Base-by-base conservation (phyloP, 2,113 vertebrate species). In the Bubo blakistoni region DNA sequence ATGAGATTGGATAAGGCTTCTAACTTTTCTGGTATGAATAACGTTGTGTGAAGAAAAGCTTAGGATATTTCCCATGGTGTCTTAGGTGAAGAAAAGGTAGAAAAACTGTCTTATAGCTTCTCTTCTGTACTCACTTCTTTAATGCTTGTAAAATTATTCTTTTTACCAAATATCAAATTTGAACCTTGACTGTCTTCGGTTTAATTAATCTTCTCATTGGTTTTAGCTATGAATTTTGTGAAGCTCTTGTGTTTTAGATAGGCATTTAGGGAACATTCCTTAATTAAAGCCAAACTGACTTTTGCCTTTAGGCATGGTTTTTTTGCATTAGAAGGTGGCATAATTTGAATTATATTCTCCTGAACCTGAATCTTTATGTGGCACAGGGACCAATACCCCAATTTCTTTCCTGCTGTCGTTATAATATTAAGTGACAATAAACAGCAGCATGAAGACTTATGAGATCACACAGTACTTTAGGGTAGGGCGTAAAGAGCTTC, bases 211-310 rank as follows among this genome's bases (percentile, higher is more conserved):
- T 72, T 91, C 61, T 73, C 51, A 27, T 42, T 90, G 81, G 38
- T 63, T 91, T 81, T 71, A 85, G 70, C 91, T 94, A 95, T 22
- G 74, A 89, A 85, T 91, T 95, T 85, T 90, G 73, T 80, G 92
- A 78, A 67, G 77, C 83, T 93, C 88, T 59, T 88, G 72, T 90
- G 72, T 92, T 94, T 96, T 29, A 65, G 58, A 49, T 22, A 72
- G 79, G 61, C 74, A 92, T 95, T 95, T 87, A 85, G 92, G 77
- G 88, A 95, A 76, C 69, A 42, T 85, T 92, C 70, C 76, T 95
- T 94, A 96, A 94, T 96, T 96, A 96, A 93, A 91, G 49, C 36
- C 59, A 77, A 84, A 80, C 26, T 55, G 61, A 58, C 81, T 77
- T 92, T 95, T 92, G 89, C 94, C 85, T 72, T 86, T 66, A 61